Evolutionary conservation across 2,113 vertebrate genomes (phyloP), one percentile per base, ranked within the genome.

Genomic region (Macaca mulatta): DNA sequence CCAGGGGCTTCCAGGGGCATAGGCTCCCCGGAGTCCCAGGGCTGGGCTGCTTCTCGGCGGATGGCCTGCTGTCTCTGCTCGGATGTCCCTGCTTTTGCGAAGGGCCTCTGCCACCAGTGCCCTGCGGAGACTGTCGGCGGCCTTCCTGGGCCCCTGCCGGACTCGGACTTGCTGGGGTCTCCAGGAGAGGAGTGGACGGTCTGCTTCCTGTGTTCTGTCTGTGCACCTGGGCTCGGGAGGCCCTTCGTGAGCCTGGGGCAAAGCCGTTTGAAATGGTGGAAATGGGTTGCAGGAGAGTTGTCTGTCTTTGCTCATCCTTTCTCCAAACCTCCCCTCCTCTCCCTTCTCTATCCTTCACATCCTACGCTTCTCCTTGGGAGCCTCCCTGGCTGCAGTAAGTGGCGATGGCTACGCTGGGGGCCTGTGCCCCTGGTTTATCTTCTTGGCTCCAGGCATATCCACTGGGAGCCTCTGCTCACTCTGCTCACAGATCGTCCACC

Each of bases 241-340:
- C 27, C 85, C 32, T n/a, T 0, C 6, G 61, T 27, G 17, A 12
- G 20, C 7, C 64, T 20, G 40, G 32, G 55, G 55, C 25, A 27
- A 43, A 48, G 32, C 79, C 22, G 45, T 45, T 14, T 45, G 38
- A 8, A 3, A 1, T 61, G 2, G 2, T 0, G 27, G 1, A 5
- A 1, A 67, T 8, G 82, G 55, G 1, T 10, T 3, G 12, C 1
- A 1, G 5, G 52, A 61, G 61, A 35, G 22, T 12, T 2, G 9
- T 14, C 20, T 1, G 43, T 40, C 43, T 40, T 72, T 43, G 18
- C 22, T 35, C 61, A 32, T 12, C 32, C 4, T 27, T 48, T 10
- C 40, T 70, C 85, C 9, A 27, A 23, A 6, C 67, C 25, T 35
- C 16, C 23, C 7, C 5, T 12, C 5, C 0, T 11, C n/a, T 8